Evolutionary conservation across 1,140 invertebrate species (phyloP), one percentile per base, ranked within the genome.

Genomic region (Hypsibius dujardini): DNA sequence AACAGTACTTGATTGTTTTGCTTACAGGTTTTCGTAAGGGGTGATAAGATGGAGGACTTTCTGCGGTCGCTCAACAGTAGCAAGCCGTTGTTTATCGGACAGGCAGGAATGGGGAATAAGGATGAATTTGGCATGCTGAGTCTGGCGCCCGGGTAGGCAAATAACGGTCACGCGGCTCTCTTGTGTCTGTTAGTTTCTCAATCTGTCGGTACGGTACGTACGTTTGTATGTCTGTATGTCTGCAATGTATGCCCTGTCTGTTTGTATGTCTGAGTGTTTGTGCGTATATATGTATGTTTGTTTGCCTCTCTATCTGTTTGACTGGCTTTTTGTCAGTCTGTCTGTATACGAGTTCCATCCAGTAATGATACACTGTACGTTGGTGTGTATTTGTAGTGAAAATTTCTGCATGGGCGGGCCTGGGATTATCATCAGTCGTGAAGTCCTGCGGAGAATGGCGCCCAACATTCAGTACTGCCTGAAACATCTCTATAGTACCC

Each of bases 331-430:
- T n/a, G n/a, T n/a, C n/a, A n/a, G n/a, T n/a, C n/a, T n/a, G n/a
- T n/a, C n/a, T n/a, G n/a, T n/a, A n/a, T n/a, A n/a, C 50, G 50
- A 56, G 7, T 7, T 7, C 72, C 50, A 56, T 56, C 7, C 50
- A n/a, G 7, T 56, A 56, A 7, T 56, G 7, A 56, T 73, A 45
- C 69, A 71, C 70, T 46, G 46, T n/a, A 56, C 7, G 50, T 56
- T n/a, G 7, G 7, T 56, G 7, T 56, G 50, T 56, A 7, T 56
- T 56, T 56, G 50, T n/a, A 56, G 50, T 79, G 94, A 98, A 80
- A 98, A 98, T 78, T 98, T 97, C 78, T 98, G 95, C 79, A 99
- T 99, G 95, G 95, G 95, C 56, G 95, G 95, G 0, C 93, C 95
- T 1, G 94, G 94, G 0, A 90, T 98, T 50, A 86, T 98, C n/a